These are phyloP conservation scores for Ciconia maguari DNA, from an alignment of 2,113 vertebrate genomes.

Conservation along the genomic window DNA sequence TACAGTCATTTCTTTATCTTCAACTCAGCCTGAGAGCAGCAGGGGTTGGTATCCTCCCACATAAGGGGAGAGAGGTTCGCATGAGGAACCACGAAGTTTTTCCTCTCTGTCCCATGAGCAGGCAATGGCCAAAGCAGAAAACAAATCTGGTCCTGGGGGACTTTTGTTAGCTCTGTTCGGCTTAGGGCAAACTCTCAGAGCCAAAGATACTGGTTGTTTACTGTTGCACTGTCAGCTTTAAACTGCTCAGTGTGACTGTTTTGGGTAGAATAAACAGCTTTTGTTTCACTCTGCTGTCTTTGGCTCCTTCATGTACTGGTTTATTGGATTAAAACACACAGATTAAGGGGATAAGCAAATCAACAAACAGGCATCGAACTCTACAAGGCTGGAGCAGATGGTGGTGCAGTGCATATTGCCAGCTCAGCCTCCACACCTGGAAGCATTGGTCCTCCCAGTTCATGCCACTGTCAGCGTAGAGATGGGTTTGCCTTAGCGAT, in stretches of 20 bases:
- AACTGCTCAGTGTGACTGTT: background rate
- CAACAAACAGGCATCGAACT: background rate
- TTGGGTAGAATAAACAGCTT: background rate
- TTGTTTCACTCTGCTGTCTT: slow-evolving; percentile 1
- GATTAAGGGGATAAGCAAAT: slow-evolving; percentile 7
- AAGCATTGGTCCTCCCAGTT: accelerated
- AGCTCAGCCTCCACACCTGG: background rate
- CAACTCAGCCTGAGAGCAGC: background rate
- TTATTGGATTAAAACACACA: slow-evolving; percentile 21
- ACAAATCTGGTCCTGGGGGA: background rate
- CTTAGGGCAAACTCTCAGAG: background rate
- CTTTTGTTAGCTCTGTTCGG: background rate
- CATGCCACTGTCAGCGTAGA: accelerated
- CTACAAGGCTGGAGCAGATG: background rate
- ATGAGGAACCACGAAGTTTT: background rate
- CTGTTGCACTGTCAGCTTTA: background rate
- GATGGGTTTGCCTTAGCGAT: accelerated
- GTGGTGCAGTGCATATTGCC: background rate
- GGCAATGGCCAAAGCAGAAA: background rate
- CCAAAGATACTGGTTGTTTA: background rate
- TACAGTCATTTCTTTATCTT: background rate
- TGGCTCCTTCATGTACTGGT: background rate
- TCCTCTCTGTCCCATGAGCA: background rate
- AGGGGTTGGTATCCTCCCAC: background rate
- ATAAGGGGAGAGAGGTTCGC: background rate